These are phyloP conservation scores for Crocodylus rhombifer DNA, from an alignment of 2,797 vertebrate genomes.

Conservation along the genomic window DNA sequence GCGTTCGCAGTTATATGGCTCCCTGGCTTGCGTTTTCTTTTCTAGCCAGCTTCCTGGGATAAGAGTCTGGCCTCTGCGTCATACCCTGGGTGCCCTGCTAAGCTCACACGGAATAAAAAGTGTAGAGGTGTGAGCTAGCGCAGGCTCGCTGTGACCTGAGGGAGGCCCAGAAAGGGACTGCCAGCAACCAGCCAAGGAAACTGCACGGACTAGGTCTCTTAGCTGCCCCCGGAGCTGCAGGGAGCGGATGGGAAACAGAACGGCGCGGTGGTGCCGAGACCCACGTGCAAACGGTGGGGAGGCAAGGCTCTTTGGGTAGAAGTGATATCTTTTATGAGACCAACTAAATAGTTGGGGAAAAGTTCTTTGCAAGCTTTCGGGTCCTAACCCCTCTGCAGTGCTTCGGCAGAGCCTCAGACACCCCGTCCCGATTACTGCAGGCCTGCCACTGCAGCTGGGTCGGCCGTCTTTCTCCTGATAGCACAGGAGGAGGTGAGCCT, in stretches of 20 bases:
- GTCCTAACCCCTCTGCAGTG: no score
- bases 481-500: not conserved
- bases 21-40: not conserved
- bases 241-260: not conserved
- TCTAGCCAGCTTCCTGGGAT: not conserved
- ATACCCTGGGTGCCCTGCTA: not conserved
- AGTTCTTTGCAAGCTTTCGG: no score
- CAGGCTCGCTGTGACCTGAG: not conserved
- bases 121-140: accelerated
- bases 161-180: not conserved
- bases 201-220: not conserved
- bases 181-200: not conserved
- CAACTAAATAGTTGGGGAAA: no score
- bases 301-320: not conserved
- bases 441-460: not conserved
- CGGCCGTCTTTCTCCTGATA: not conserved
- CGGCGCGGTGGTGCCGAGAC: not conserved
- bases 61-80: no score
- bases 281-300: not conserved
- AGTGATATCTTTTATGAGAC: no score
- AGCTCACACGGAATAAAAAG: not conserved
- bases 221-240: not conserved
- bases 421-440: not conserved
- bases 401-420: not conserved
- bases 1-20: not conserved